These are phyloP conservation scores for Hystrix brachyura DNA, from an alignment of 2,113 vertebrate species.

Conservation along the genomic window DNA sequence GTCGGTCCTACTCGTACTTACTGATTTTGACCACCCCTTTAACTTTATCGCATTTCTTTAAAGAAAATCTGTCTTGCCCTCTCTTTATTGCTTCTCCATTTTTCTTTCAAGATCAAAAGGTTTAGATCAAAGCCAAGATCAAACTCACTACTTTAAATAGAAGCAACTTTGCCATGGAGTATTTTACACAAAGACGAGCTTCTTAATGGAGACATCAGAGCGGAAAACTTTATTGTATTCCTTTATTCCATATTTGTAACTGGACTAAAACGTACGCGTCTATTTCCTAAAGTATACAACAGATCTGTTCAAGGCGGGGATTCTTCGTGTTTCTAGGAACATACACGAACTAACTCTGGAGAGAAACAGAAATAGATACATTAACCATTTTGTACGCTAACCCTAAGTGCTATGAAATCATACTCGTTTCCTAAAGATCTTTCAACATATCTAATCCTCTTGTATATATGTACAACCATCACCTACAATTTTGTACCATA, in stretches of 20 bases:
- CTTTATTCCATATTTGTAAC: constrained; percentile 79
- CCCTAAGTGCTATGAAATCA: constrained; percentile 8
- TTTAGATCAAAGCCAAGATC: constrained; percentile 90
- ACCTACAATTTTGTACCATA: background rate
- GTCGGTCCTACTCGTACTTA: constrained; percentile 11
- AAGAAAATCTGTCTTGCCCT: constrained; percentile 71
- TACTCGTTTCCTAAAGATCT: constrained; percentile 45
- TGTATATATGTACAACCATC: constrained; percentile 1
- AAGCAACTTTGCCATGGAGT: constrained; percentile 84
- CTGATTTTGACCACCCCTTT: constrained; percentile 80
- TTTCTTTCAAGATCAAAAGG: constrained; percentile 91
- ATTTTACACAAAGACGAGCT: constrained; percentile 82
- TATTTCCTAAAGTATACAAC: constrained; percentile 76
- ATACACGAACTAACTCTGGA: constrained; percentile 10
- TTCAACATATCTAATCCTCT: constrained; percentile 14
- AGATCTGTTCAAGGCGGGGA: constrained; percentile 59
- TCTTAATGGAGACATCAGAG: constrained; percentile 82
- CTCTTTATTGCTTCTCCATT: constrained; percentile 87
- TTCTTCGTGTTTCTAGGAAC: constrained; percentile 60
- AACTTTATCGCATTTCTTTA: constrained; percentile 82
- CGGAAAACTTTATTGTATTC: constrained; percentile 82
- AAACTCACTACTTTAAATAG: constrained; percentile 89
- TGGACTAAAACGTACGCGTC: constrained; percentile 63
- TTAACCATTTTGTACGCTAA: constrained; percentile 21
- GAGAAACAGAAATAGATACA: background rate